These are phyloP conservation scores for Lota lota DNA, from an alignment of 2,113 vertebrate genomes.

Conservation along the genomic window DNA sequence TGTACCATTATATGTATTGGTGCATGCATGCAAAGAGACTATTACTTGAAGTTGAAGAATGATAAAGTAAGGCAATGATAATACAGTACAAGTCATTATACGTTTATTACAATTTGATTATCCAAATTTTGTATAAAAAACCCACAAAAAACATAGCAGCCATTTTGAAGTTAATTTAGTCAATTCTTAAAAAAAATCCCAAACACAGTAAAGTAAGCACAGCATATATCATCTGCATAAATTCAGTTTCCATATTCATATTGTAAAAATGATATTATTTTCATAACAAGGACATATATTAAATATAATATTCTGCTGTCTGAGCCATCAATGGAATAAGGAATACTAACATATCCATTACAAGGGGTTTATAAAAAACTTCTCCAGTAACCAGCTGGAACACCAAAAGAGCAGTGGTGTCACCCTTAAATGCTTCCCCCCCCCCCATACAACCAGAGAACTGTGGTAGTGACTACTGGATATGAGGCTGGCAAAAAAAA, in stretches of 20 bases:
- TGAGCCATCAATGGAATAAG: slow-evolving; percentile 32
- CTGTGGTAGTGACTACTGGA: slow-evolving; percentile 42
- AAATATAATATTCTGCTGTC: slow-evolving; percentile 37
- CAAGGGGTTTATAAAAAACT: slow-evolving; percentile 57
- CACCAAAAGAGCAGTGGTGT: slow-evolving; percentile 61
- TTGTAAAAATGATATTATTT: slow-evolving; percentile 31
- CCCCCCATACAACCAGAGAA: slow-evolving; percentile 24
- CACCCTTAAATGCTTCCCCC: slow-evolving; percentile 25
- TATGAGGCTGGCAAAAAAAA: slow-evolving; percentile 1
- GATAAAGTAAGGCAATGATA: slow-evolving; percentile 32
- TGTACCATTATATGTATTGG: slow-evolving; percentile 41
- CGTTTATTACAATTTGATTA: slow-evolving; percentile 28
- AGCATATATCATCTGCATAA: slow-evolving; percentile 17
- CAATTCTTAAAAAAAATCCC: slow-evolving; percentile 15
- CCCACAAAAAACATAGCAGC: slow-evolving; percentile 51
- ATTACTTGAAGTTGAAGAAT: slow-evolving; percentile 21
- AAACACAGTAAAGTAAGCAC: slow-evolving; percentile 21
- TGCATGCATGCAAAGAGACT: slow-evolving; percentile 48
- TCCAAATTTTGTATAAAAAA: slow-evolving; percentile 39
- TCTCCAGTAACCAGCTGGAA: slow-evolving; percentile 82
- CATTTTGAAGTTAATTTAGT: slow-evolving; percentile 35
- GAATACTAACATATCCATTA: slow-evolving; percentile 29
- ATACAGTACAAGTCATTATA: slow-evolving; percentile 20
- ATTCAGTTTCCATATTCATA: slow-evolving; percentile 21
- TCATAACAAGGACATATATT: slow-evolving; percentile 59